These are phyloP conservation scores for Puntigrus tetrazona DNA, from an alignment of 2,113 vertebrate genomes.

Conservation along the genomic window DNA sequence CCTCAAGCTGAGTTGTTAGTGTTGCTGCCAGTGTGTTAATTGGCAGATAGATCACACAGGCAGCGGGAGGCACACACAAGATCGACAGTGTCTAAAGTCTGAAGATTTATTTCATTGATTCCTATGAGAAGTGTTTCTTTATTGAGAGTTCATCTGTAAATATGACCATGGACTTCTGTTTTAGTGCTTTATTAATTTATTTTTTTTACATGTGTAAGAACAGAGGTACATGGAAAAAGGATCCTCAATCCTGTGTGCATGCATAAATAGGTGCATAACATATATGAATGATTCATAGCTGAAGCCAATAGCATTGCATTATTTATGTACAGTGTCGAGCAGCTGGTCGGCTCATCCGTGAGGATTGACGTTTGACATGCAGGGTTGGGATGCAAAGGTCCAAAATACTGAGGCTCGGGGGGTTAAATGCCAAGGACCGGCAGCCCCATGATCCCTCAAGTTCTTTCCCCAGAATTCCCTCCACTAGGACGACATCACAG, in stretches of 20 bases:
- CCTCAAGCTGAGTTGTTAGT: not conserved
- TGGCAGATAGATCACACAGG: conserved; percentile 12
- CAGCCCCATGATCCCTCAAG: not conserved
- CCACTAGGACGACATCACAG: not conserved
- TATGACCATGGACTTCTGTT: not conserved
- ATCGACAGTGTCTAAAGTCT: conserved; percentile 11
- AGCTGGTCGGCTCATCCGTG: conserved; percentile 1
- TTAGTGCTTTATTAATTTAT: not conserved
- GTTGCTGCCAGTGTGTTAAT: conserved; percentile 31
- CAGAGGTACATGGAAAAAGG: not conserved
- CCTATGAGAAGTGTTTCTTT: not conserved
- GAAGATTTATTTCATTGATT: not conserved
- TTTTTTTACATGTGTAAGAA: not conserved
- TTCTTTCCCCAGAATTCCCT: not conserved
- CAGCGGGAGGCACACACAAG: conserved; percentile 8
- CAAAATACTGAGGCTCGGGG: not conserved
- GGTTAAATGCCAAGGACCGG: conserved; percentile 15
- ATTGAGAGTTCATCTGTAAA: not conserved
- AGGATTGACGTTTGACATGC: conserved; percentile 24
- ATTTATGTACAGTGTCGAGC: conserved; percentile 28
- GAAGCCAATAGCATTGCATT: conserved; percentile 9
- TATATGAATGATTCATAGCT: conserved; percentile 29
- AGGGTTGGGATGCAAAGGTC: not conserved
- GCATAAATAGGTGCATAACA: conserved; percentile 7
- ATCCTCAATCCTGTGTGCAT: not conserved